Base-by-base conservation (phyloP, 2,888 invertebrate genomes). In the Polyommatus iphigenia region DNA sequence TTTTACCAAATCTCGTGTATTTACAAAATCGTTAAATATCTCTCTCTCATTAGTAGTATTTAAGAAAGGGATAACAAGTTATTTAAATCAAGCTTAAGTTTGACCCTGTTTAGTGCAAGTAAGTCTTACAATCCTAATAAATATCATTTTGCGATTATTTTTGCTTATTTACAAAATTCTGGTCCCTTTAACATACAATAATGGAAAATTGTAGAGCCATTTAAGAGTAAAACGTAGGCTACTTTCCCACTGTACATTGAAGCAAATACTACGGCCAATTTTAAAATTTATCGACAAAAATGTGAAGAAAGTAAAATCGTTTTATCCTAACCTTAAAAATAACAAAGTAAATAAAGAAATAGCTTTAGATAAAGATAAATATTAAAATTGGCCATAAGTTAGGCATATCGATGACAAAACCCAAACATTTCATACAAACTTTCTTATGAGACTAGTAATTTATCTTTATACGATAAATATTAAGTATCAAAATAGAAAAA, bases 401-500 rank as follows among this genome's bases (percentile, higher is more conserved):
- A 24, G 62, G 62, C 62, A 62, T 62, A 62, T 62, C 62, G 62
- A 24, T 24, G 62, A 62, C 24, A 20, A 62, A 24, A 62, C 62
- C 20, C 62, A 62, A 62, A 20, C 10, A 20, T 62, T 20, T 20
- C 13, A 15, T 67, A 20, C 15, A 67, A 2, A 67, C 29, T 67
- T 24, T 62, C 67, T 32, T 67, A 67, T 5, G 18, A 18, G 67
- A 67, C 67, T 67, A 67, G 67, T 67, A 29, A 32, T 67, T 67
- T 67, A 67, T 67, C 67, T 15, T 29, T 67, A 29, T 15, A 18
- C 2, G 29, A 67, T 32, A 67, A 67, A 67, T 67, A 67, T 67
- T 29, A 67, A 13, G 67, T 67, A 67, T 67, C 29, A 67, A 67
- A 67, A 67, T 67, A 67, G 15, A 67, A 67, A 67, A 67, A 67